Base-by-base conservation (phyloP, 23 tunicate species). In the Halocynthia aurantium region DNA sequence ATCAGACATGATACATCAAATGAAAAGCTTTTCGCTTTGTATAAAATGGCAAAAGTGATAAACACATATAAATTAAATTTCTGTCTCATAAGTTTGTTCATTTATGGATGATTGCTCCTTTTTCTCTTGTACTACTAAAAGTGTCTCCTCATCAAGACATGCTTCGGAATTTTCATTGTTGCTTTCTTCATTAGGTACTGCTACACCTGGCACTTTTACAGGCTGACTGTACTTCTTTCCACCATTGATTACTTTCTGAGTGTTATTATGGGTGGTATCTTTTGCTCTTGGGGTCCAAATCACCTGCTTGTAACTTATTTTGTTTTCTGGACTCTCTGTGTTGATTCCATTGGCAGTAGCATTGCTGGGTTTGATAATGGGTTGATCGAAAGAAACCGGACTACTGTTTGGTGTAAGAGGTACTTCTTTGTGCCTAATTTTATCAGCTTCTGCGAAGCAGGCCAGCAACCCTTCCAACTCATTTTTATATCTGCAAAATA, bases 401-500 rank as follows among this genome's bases (percentile, higher is more conserved):
- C 44, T 31, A 31, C 44, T 11, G 50, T 44, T 13, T 55, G 62
- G 62, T 19, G 22, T 20, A 19, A 22, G 19, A 15, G 65, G 65
- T 53, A 21, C 19, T 13, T 40, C 70, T 2, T 65, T 49, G 9
- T 40, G 10, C 7, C 60, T 11, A 7, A 67, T 51, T 67, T 67
- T 80, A 50, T 82, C 86, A 31, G 61, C 72, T 52, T 82, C 86
- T 50, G 50, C 9, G 49, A 82, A 63, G 55, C 86, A 82, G 11
- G 63, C 66, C 22, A 82, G 71, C 71, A 82, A 75, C 20, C 86
- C 80, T 52, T 66, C 80, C 10, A 82, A 52, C 7, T 53, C 78
- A 6, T 72, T 55, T 22, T 64, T 72, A 52, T 82, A 82, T 55
- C 84, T 81, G 75, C n/a, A 78, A 51, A 51, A 78, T 15, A 10